Evolutionary conservation across 2,888 invertebrate genomes (phyloP), one percentile per base, ranked within the genome.

Genomic region (Drosophila diplacantha): DNA sequence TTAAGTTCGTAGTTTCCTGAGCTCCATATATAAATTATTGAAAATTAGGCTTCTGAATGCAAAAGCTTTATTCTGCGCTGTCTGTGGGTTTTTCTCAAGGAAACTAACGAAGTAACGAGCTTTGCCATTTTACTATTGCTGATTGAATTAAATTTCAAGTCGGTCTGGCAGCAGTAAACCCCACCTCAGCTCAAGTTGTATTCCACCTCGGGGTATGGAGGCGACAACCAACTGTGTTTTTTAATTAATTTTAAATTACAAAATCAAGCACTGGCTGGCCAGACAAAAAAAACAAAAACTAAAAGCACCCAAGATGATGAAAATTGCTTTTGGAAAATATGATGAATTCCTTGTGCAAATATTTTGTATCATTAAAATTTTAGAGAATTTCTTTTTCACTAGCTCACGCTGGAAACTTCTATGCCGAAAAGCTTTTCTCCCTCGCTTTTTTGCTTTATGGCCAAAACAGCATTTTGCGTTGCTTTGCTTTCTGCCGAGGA

Each of bases 231-330:
- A 44, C 26, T 39, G 46, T 38, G 54, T 68, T 52, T 72, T 83
- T 78, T 76, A 81, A 83, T 82, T 81, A 78, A 80, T 81, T 80
- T 81, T 71, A 78, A 83, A 80, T 83, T 80, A 71, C 66, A 72
- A 77, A 50, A 57, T 32, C 44, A 24, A 52, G 53, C 38, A 38
- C 44, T 24, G 11, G 41, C 38, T 24, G 26, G 59, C 34, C 51
- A 18, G 32, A 39, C 34, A 32, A n/a, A 38, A 20, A 58, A 18
- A 29, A 8, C 4, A 26, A 18, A 26, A 11, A 3, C 37, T 5
- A 20, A 20, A 38, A 14, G 38, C 18, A 47, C 3, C 20, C 26
- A 32, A 34, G 61, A 51, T 38, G 24, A 41, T 60, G 49, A 43
- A 60, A 51, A 51, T 26, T 32, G 37, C 35, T 32, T 14, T 22